Evolutionary conservation across 2,113 vertebrate genomes (phyloP), one percentile per base, ranked within the genome.

Genomic region (Bolborhynchus lineola): DNA sequence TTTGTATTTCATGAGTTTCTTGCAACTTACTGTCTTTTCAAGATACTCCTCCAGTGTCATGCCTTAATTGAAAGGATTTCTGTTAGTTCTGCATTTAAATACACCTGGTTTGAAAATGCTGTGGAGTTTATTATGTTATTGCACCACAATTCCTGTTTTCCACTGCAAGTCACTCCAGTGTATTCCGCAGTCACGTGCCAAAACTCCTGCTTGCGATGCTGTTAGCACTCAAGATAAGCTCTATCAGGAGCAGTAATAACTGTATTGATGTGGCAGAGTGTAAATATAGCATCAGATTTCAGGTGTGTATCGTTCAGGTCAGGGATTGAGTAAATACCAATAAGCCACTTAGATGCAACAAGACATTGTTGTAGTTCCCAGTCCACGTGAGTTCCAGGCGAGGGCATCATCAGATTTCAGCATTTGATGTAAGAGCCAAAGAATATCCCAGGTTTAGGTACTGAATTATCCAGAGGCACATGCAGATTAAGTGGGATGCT

Each of bases 21-120:
- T 75, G 49, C 72, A 29, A 10, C 49, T 70, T 31, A 41, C 12
- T 49, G 17, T n/a, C 52, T 69, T 57, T 77, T 71, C 13, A 19
- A 52, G 42, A 20, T 12, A 8, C 0, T n/a, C 8, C 9, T 31
- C 6, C 26, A 26, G n/a, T 11, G 28, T 10, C 10, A 1, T 15
- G 15, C 39, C 76, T 53, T 26, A 23, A 47, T n/a, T 41, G 16
- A 59, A n/a, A 68, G 60, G 42, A 44, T 88, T 63, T 74, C 55
- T 82, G 6, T 37, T 64, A 39, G 6, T 6, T 12, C 16, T 47
- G 80, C 69, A 16, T 77, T 71, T 37, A 68, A 85, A 77, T 41
- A 11, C 1, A 4, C 29, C 50, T 33, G 46, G 5, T 64, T 64
- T 25, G 33, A 49, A 26, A 60, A 10, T 2, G 24, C 0, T 15